Base-by-base conservation (phyloP, 2,888 invertebrate genomes). In the Thera obeliscata region DNA sequence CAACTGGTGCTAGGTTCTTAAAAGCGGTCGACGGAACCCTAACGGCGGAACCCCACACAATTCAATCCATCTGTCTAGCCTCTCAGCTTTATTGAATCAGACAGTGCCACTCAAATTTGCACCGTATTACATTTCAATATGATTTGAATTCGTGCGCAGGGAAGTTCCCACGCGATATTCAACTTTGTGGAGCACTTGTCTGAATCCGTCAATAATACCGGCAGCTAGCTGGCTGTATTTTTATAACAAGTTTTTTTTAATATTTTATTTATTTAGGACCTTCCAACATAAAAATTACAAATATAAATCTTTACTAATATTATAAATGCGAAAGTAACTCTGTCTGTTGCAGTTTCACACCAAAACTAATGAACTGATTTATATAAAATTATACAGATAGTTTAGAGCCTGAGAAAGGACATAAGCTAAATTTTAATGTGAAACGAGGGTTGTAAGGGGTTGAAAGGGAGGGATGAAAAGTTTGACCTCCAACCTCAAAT, bases 41-140 rank as follows among this genome's bases (percentile, higher is more conserved):
- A 61, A 67, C 38, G 12, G 22, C 50, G 76, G 75, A 75, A 77
- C 78, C 78, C 72, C 64, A 77, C 78, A 80, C 81, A 79, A 81
- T 81, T 81, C 79, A 78, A 82, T 79, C 80, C 76, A 76, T 76
- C 79, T 76, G 77, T 74, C 73, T 74, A 62, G 77, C 74, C 75
- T 74, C 78, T 66, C 76, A 73, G 73, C 77, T 48, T 76, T 81
- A 85, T 85, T 83, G 80, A 83, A 83, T 84, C 80, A 77, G 64
- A 64, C 50, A 57, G 57, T 61, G 57, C 61, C 78, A 73, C 69
- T 71, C 75, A 64, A 79, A 79, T 80, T 76, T 79, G 76, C 74
- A 78, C 78, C 74, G 71, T 76, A 71, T 50, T 2, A 69, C 62
- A 74, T 77, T 71, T 58, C 68, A 72, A 78, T 78, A 82, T 77